A percentile compares a stretch with the other conserved stretches of the same genome.
Evolutionary conservation across 1,140 invertebrate genomes (phyloP).

Genomic region (Drosophila varians): DNA sequence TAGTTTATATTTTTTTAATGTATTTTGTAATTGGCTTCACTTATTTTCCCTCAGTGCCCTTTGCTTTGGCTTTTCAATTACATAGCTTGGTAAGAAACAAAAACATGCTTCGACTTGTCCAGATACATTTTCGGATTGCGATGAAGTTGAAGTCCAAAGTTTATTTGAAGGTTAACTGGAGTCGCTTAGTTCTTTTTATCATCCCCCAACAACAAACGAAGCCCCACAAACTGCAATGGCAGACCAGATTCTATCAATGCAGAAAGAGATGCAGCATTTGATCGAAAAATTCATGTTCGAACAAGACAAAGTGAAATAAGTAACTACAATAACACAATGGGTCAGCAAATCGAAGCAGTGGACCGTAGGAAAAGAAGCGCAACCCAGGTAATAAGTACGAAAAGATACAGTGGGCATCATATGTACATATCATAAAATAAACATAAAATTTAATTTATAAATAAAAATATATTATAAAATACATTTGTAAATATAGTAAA

Average conservation of each 20-base stretch:
- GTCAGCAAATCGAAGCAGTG: slow-evolving; percentile 27
- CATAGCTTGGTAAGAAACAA: slow-evolving; percentile 2
- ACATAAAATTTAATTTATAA: background rate
- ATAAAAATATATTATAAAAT: no score
- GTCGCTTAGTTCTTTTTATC: slow-evolving; percentile 10
- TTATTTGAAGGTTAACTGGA: slow-evolving; percentile 34
- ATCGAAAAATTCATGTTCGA: slow-evolving; percentile 16
- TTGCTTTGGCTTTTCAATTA: slow-evolving; percentile 25
- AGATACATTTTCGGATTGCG: slow-evolving; percentile 20
- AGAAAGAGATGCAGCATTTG: slow-evolving; percentile 1
- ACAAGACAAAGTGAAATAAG: slow-evolving; percentile 23
- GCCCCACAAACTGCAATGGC: slow-evolving; percentile 29
- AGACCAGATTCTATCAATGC: slow-evolving; percentile 21
- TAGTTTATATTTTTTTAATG: no score
- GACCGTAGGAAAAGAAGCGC: slow-evolving; percentile 6
- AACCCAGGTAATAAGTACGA: slow-evolving; percentile 38
- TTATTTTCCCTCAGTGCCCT: no score
- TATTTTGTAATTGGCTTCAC: background rate
- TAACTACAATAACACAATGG: background rate
- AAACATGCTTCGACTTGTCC: slow-evolving; percentile 18
- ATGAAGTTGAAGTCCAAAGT: slow-evolving; percentile 30
- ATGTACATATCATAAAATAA: background rate
- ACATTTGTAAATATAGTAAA: background rate
- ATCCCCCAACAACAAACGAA: slow-evolving; percentile 14
- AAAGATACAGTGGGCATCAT: slow-evolving; percentile 7